A percentile compares a stretch with the other conserved stretches of the same genome.
phyloP scores from a whole-genome alignment of 2,888 invertebrate genomes.

The Lymantria monacha region DNA sequence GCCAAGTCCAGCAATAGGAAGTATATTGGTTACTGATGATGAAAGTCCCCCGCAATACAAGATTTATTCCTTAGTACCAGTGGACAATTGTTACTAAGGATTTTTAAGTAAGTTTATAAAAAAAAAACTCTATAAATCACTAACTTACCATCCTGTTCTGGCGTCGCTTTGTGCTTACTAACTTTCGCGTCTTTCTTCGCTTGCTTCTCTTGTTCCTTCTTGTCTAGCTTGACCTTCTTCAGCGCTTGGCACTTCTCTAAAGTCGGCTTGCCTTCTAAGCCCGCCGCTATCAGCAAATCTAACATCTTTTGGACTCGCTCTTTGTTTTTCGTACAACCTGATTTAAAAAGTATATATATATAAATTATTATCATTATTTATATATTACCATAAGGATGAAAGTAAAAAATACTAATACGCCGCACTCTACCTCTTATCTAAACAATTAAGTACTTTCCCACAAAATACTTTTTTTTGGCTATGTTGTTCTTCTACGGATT shows the following conservation, averaged over 20 bases:
- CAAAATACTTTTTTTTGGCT: no score
- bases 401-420: no score
- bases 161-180: conserved; percentile 52
- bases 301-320: conserved; percentile 75
- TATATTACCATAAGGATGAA: no score
- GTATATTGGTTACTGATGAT: no score
- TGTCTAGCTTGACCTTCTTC: conserved; percentile 66
- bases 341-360: neutral
- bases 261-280: conserved; percentile 77
- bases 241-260: conserved; percentile 70
- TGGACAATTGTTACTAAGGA: no score
- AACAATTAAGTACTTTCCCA: no score
- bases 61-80: neutral
- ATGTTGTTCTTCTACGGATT: no score
- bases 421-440: no score
- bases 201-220: conserved; percentile 67
- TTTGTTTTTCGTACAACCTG: conserved; percentile 79
- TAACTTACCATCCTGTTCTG: conserved; percentile 43
- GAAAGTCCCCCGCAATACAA: neutral
- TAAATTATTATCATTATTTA: neutral
- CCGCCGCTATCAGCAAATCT: conserved; percentile 64
- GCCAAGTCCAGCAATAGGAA: no score
- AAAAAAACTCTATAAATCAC: no score
- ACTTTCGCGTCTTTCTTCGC: conserved; percentile 69
- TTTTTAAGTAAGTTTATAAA: no score